These are phyloP conservation scores for Drosophila picticornis DNA, from an alignment of 2,888 invertebrate species.

Conservation along the genomic window DNA sequence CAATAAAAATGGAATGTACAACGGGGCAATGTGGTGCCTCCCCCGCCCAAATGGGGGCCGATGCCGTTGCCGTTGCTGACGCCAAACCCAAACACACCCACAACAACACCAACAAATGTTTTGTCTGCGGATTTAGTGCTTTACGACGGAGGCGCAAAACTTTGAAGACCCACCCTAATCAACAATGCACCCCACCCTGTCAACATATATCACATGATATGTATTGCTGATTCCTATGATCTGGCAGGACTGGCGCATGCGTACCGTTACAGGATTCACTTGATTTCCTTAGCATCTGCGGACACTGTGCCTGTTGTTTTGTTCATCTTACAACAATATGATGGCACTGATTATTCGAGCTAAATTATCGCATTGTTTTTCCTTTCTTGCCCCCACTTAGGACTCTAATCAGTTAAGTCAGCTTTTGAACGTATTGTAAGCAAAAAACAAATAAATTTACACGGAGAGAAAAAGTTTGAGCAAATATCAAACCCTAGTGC, in stretches of 20 bases:
- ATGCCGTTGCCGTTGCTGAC: conserved; percentile 25
- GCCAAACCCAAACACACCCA: conserved; percentile 57
- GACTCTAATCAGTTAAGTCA: conserved; percentile 32
- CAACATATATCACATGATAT: conserved; percentile 11
- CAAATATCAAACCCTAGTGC: background rate
- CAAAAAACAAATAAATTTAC: background rate
- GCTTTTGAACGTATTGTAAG: conserved; percentile 10
- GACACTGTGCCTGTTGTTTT: conserved; percentile 24
- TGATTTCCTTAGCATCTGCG: background rate
- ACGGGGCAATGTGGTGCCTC: conserved; percentile 18
- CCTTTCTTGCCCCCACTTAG: conserved; percentile 27
- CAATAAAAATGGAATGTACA: conserved; percentile 1
- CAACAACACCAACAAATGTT: conserved; percentile 41
- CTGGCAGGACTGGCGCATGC: conserved; percentile 23
- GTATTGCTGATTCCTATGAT: background rate
- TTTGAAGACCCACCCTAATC: conserved; percentile 34
- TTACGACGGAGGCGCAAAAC: conserved; percentile 64
- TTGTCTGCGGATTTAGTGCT: conserved; percentile 75
- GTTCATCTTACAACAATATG: conserved; percentile 43
- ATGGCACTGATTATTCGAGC: conserved; percentile 57
- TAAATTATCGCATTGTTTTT: conserved; percentile 51
- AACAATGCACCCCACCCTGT: conserved; percentile 3
- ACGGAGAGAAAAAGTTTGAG: background rate
- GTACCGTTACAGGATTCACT: background rate
- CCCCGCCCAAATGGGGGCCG: conserved; percentile 36